Conservation (phyloP, 1,140 invertebrate species). For the Chionoecetes opilio region DNA sequence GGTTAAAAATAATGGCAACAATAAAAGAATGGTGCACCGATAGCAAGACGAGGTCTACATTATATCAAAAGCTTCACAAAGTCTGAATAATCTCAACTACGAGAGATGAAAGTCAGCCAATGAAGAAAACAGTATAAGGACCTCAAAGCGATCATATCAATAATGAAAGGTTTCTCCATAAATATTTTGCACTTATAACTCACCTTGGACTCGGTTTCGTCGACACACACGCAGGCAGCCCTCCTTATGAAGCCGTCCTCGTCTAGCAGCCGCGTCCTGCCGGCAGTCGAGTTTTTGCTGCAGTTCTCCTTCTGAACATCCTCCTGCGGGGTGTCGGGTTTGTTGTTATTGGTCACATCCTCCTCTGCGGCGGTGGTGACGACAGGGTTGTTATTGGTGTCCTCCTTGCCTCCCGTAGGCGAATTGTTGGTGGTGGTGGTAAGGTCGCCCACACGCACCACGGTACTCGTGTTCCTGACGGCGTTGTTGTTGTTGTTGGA, state of each 20-base stretch:
- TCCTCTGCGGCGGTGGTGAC: not conserved
- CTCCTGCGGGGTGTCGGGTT: not conserved
- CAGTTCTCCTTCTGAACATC: not conserved
- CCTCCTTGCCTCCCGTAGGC: not conserved
- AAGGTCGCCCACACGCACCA: not conserved
- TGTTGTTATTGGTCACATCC: slow-evolving; percentile 46
- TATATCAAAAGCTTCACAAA: too few species aligned
- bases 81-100: too few species aligned
- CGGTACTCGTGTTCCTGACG: not conserved
- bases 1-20: too few species aligned
- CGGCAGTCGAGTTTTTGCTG: slow-evolving; percentile 37
- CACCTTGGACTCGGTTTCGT: slow-evolving; percentile 70
- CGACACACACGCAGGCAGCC: slow-evolving; percentile 71
- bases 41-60: too few species aligned
- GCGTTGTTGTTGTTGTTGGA: slow-evolving; percentile 7
- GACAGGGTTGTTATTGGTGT: slow-evolving; percentile 25
- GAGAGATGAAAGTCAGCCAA: not conserved
- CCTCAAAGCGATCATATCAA: not conserved
- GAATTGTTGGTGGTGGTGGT: not conserved
- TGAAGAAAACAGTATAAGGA: not conserved
- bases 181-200: not conserved
- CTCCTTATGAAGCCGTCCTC: slow-evolving; percentile 69
- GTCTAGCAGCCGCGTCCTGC: slow-evolving; percentile 56
- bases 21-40: too few species aligned
- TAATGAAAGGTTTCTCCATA: not conserved